phyloP scores from a whole-genome alignment of 2,113 vertebrate genomes.

The Isichthys henryi region DNA sequence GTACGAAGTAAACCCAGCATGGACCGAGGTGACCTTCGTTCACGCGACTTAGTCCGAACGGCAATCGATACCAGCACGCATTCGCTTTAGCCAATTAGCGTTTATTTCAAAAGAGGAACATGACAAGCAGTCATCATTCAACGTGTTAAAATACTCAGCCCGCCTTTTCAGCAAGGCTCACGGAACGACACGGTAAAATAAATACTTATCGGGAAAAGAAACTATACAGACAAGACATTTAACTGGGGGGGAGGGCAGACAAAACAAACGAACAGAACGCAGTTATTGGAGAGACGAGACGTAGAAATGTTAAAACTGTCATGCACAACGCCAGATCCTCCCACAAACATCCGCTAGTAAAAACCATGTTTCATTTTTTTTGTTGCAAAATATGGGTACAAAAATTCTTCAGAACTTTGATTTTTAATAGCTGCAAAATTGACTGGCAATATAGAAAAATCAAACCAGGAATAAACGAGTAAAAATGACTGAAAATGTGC shows the following conservation, averaged over 20 bases:
- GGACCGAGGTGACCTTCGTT: background rate
- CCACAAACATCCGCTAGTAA: conserved; percentile 55
- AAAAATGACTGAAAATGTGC: conserved; percentile 63
- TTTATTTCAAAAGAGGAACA: conserved; percentile 18
- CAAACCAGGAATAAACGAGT: conserved; percentile 49
- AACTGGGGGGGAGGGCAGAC: conserved; percentile 28
- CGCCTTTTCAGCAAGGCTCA: background rate
- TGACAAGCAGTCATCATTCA: conserved; percentile 21
- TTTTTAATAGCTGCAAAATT: conserved; percentile 65
- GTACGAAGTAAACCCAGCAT: background rate
- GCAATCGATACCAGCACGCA: background rate
- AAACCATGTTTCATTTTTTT: conserved; percentile 53
- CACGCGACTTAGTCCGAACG: background rate
- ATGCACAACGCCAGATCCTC: conserved; percentile 48
- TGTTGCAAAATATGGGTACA: conserved; percentile 62
- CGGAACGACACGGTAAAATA: conserved; percentile 12
- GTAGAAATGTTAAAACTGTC: conserved; percentile 44
- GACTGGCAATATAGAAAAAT: conserved; percentile 63
- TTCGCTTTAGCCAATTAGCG: background rate
- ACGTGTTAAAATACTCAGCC: conserved; percentile 15
- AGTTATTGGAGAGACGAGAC: conserved; percentile 48
- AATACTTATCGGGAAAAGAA: conserved; percentile 33
- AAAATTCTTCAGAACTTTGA: conserved; percentile 25
- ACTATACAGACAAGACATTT: conserved; percentile 51
- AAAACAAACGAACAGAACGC: conserved; percentile 19